phyloP scores from a whole-genome alignment of 2,888 invertebrate genomes.

The Saturnia pavonia region DNA sequence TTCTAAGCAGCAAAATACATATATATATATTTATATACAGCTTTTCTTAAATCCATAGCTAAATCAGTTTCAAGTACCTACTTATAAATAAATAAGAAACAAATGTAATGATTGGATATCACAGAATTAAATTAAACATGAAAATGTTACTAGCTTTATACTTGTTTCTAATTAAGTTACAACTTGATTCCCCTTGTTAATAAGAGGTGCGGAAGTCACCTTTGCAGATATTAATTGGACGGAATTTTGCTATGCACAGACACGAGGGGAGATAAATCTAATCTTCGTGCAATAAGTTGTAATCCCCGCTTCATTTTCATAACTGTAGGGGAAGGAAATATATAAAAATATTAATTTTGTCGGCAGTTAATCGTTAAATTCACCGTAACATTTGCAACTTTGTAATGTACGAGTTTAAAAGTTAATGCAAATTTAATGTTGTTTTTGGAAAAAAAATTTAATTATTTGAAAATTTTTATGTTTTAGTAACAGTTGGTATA shows the following conservation, averaged over 20 bases:
- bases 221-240: conserved; percentile 29
- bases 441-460: too few species aligned
- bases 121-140: neutral
- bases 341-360: neutral
- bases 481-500: too few species aligned
- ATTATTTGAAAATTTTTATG: too few species aligned
- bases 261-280: conserved; percentile 34
- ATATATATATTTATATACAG: too few species aligned
- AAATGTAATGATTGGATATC: too few species aligned
- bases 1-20: too few species aligned
- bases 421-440: neutral
- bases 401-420: neutral
- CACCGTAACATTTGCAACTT: neutral
- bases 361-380: neutral
- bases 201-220: conserved; percentile 35
- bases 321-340: neutral
- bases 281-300: conserved; percentile 43
- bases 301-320: conserved; percentile 27
- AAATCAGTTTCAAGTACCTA: too few species aligned
- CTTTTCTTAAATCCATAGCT: too few species aligned
- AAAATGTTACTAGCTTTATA: neutral
- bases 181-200: conserved; percentile 15
- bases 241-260: conserved; percentile 30
- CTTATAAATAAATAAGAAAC: too few species aligned
- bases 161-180: neutral